Evolutionary conservation across 2,888 invertebrate species (phyloP), one percentile per base, ranked within the genome.

Genomic region (Coelinius sp.): DNA sequence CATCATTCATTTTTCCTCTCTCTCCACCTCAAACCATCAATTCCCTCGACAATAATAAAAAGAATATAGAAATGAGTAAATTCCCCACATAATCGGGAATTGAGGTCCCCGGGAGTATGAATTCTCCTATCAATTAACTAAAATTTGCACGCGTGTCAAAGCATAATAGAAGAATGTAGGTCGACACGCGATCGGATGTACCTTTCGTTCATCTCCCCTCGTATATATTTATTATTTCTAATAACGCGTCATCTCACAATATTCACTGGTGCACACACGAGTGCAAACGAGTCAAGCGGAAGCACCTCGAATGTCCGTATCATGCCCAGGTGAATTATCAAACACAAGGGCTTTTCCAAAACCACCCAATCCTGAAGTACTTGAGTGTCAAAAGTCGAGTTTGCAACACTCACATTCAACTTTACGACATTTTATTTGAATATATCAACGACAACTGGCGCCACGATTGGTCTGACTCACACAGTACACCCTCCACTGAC

Each of bases 121-220:
- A 68, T 68, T 31, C 49, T 31, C 59, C 31, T 46, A 24, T 59
- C 46, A 12, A 59, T 59, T 24, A 67, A 52, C 35, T 20, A 31
- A 49, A 62, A 44, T 53, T 25, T 31, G 62, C 31, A 62, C 62
- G 68, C 68, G 68, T 44, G 68, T 17, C 22, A 27, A 44, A 2
- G 68, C 41, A 68, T 67, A 66, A 62, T 59, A 27, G 46, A 52
- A 70, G 59, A 44, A 76, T 75, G 70, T 71, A 76, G 77, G 75
- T 67, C 75, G 73, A 75, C 78, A 77, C 77, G 78, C 78, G 76
- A 77, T 79, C 77, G 79, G 76, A 78, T 75, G 76, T 75, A 24
- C 67, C 72, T 63, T 71, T 74, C 74, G 77, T 73, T 79, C 71
- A 70, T 74, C 44, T 70, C 70, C 70, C 72, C 72, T 67, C 35